These are phyloP conservation scores for Sciaenops ocellatus DNA, from an alignment of 2,797 vertebrate species.

Conservation along the genomic window DNA sequence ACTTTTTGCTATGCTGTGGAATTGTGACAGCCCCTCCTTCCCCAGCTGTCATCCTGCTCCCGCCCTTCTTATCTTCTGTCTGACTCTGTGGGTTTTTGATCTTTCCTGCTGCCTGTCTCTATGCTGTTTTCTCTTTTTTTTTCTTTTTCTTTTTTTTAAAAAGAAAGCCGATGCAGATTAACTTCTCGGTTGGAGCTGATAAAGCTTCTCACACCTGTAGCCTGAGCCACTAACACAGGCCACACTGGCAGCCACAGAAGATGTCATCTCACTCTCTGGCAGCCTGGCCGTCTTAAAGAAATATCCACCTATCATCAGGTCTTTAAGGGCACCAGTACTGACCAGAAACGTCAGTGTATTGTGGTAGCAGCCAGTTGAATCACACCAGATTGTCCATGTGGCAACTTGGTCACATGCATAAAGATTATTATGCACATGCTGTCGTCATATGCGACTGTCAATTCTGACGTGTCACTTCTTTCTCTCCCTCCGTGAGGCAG, in stretches of 20 bases:
- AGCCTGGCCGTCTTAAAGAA: not conserved
- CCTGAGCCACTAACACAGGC: not conserved
- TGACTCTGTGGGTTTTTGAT: constrained; percentile 52
- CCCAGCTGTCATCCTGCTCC: constrained; percentile 55
- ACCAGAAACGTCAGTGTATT: not conserved
- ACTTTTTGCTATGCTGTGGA: constrained; percentile 43
- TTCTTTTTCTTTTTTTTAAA: not conserved
- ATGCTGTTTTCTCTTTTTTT: constrained; percentile 13
- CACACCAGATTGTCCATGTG: constrained; percentile 20
- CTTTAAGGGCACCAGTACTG: not conserved
- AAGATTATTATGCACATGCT: constrained; percentile 14
- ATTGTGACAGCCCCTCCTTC: constrained; percentile 46
- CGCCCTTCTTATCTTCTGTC: constrained; percentile 31
- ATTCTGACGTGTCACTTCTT: not conserved
- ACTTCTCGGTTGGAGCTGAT: not conserved
- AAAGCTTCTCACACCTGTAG: not conserved
- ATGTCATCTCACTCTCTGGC: not conserved
- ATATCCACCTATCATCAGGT: not conserved
- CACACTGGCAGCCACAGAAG: not conserved
- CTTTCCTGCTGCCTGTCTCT: constrained; percentile 42
- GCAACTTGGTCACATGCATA: constrained; percentile 8
- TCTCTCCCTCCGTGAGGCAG: not conserved
- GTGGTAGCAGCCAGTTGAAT: constrained; percentile 1
- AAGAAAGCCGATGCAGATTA: not conserved
- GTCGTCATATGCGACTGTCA: not conserved